Base-by-base conservation (phyloP, 2,888 invertebrate species). In the Drosophila formosana region DNA sequence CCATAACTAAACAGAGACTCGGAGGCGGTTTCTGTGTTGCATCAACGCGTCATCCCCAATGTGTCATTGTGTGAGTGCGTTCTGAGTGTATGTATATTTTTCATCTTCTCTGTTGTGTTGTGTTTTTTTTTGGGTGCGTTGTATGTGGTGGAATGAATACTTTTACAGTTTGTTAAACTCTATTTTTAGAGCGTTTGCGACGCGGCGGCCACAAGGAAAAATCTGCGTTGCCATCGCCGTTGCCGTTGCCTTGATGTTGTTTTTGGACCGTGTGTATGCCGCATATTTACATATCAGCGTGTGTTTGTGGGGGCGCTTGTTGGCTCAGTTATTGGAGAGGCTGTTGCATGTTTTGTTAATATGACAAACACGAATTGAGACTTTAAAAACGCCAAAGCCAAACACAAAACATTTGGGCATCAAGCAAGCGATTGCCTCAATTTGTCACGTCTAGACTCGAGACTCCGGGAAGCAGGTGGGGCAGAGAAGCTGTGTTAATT, bases 81-180 rank as follows among this genome's bases (percentile, higher is more conserved):
- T 47, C 28, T n/a, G n/a, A 37, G n/a, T 37, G 37, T 37, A 37
- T 37, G n/a, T n/a, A 5, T 37, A n/a, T 37, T 37, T n/a, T 4
- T 37, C n/a, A 2, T 37, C 11, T 37, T 37, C 11, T 11, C 23
- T 58, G n/a, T 55, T 46, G 49, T 43, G 45, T 26, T 46, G 45
- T 43, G 43, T 28, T 53, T 61, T 56, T 66, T 75, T 78, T 75
- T 80, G 75, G 72, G 67, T 63, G 74, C 72, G 72, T 46, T 87
- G 85, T 86, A 88, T 88, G 85, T 82, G 88, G 85, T 81, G 80
- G 57, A 34, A 57, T 57, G 83, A 85, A 88, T 85, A 85, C 85
- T 82, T 88, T 82, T 82, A 81, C 82, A 85, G 85, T 85, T 85
- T 88, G 80, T 88, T 80, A 85, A 85, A 85, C 85, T 86, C 88